Conservation (phyloP, 2,888 invertebrate genomes). For the Nipponacmea schrenckii region DNA sequence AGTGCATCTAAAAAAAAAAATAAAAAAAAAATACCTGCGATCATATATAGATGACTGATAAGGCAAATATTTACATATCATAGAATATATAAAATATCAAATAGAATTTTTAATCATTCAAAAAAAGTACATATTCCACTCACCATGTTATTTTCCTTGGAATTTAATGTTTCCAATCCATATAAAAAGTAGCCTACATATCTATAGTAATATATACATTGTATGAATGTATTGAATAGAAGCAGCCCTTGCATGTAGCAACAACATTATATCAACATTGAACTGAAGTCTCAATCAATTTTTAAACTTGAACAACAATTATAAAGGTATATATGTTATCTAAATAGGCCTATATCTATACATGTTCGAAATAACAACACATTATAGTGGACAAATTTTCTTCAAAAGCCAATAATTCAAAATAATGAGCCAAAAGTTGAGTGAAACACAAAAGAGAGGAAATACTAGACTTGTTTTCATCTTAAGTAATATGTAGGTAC, state of each 20-base stretch:
- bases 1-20: too few species aligned
- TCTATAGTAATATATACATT: not conserved
- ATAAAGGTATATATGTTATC: not conserved
- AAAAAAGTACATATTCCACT: not conserved
- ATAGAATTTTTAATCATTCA: not conserved
- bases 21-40: too few species aligned
- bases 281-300: not conserved
- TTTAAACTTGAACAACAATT: not conserved
- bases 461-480: too few species aligned
- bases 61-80: too few species aligned
- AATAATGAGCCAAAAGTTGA: too few species aligned
- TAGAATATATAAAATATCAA: too few species aligned
- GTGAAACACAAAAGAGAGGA: too few species aligned
- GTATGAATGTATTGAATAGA: not conserved
- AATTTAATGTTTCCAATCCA: not conserved
- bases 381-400: too few species aligned
- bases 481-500: not conserved
- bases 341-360: too few species aligned
- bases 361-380: too few species aligned
- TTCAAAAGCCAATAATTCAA: too few species aligned
- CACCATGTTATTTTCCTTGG: not conserved
- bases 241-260: not conserved
- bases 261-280: slow-evolving; percentile 2
- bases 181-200: not conserved
- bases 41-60: too few species aligned